Base-by-base conservation (phyloP, 2,888 invertebrate genomes). In the Sminthurinus aureus region DNA sequence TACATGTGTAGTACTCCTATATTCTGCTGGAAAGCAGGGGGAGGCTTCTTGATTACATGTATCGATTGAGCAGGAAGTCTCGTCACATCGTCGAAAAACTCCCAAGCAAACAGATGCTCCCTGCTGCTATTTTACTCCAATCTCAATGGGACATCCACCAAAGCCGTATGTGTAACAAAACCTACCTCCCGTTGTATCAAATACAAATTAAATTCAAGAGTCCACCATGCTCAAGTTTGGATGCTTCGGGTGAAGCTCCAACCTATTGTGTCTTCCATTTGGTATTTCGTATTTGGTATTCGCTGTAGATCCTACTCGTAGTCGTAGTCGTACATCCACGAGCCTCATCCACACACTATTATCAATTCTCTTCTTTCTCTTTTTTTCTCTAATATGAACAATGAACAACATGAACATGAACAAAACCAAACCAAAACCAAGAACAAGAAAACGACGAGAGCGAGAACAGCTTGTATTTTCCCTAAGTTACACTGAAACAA, bases 41-140 rank as follows among this genome's bases (percentile, higher is more conserved):
- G 84, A 82, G 81, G 71, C 77, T 78, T 81, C 74, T 84, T 84
- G 84, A 84, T 84, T 84, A 83, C 84, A 83, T 82, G 78, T 83
- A 83, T 83, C 83, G 83, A 83, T 83, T 83, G 77, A 83, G 73
- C 81, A 79, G 79, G 79, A 79, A 79, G 79, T 79, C 79, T 79
- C 79, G 50, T 79, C 79, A 67, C 69, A 79, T 24, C 24, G 73
- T 73, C 26, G 52, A 75, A 75, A 75, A 50, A 71, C 79, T 79
- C 79, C 79, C 79, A 79, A 79, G 79, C 87, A 79, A 79, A 69
- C 87, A 87, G 87, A 86, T 87, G 87, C 86, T 86, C 86, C 87
- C 87, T 85, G 87, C 87, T 87, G 87, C 82, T 87, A 85, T 86
- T 83, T 83, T 84, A 85, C 85, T 85, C 85, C 82, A 85, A 85